Base-by-base conservation (phyloP, 2,113 vertebrate species). In the Cottus gobio region DNA sequence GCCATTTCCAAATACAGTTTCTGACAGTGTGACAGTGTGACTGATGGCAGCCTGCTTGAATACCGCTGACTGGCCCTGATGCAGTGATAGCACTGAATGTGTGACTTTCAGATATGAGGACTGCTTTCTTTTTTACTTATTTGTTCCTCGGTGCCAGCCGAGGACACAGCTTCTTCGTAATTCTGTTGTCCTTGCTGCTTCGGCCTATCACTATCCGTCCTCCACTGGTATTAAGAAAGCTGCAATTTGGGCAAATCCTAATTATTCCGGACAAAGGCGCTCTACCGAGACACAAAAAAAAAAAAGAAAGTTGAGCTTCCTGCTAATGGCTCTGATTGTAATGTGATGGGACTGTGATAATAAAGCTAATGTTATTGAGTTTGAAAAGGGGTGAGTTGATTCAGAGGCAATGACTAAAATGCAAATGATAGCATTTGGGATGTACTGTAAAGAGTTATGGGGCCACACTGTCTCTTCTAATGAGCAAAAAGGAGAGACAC, bases 391-490 rank as follows among this genome's bases (percentile, higher is more conserved):
- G 61, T 50, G 56, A 67, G 15, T 37, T 56, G 30, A 79, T 88
- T 81, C 42, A 71, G 69, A 75, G 42, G 64, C 71, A 73, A 76
- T 87, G 78, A 83, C 81, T 88, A 83, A 87, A 90, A 92, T 80
- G 70, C 75, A 89, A 90, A 91, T 85, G 85, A 90, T 80, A 58
- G 65, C 71, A 71, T 81, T 88, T 87, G 85, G 81, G 80, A 84
- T 82, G 71, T 82, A 83, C 74, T 77, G 79, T 87, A 79, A 88
- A 85, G 85, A 85, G 79, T 77, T 79, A 66, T 63, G 85, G 76
- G 77, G 62, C 71, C 78, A 84, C 68, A 63, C 84, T 83, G 57
- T 87, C 75, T 89, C 83, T 69, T 85, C 68, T 89, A 92, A 93
- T 90, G 87, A 92, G 80, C 69, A 67, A 82, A 85, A 61, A 83